These are phyloP conservation scores for Dione vanillae DNA, from an alignment of 2,888 invertebrate species.

Conservation along the genomic window DNA sequence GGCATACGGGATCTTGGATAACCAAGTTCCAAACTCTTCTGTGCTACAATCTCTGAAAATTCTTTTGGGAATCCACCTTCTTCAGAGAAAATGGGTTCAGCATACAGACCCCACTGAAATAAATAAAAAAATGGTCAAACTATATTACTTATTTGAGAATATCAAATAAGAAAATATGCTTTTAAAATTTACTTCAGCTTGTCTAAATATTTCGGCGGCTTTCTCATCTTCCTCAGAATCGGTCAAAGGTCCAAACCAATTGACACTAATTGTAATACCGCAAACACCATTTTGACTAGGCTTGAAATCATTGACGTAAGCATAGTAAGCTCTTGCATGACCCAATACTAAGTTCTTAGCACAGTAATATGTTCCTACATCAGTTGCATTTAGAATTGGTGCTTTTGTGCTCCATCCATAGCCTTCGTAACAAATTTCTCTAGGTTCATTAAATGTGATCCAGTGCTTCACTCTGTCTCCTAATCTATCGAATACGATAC, in stretches of 20 bases:
- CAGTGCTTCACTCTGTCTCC: constrained; percentile 82
- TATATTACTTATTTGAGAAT: too few species aligned
- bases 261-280: constrained; percentile 56
- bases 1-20: constrained; percentile 57
- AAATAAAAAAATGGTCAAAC: not conserved
- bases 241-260: constrained; percentile 61
- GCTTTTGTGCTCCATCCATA: constrained; percentile 68
- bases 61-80: constrained; percentile 82
- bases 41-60: constrained; percentile 69
- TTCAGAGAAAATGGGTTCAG: constrained; percentile 76
- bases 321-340: constrained; percentile 78
- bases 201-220: constrained; percentile 60
- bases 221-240: constrained; percentile 61
- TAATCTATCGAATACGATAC: constrained; percentile 68
- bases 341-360: constrained; percentile 79
- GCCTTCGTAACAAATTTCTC: constrained; percentile 66
- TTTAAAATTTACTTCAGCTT: constrained; percentile 53
- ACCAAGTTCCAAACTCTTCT: constrained; percentile 59
- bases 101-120: constrained; percentile 72
- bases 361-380: constrained; percentile 79
- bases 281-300: constrained; percentile 55
- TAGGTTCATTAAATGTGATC: constrained; percentile 85
- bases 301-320: constrained; percentile 68
- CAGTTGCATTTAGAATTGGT: constrained; percentile 67
- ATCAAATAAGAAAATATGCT: not conserved